Conservation (phyloP, 1,140 invertebrate genomes). For the Akabosia matsudoensis region DNA sequence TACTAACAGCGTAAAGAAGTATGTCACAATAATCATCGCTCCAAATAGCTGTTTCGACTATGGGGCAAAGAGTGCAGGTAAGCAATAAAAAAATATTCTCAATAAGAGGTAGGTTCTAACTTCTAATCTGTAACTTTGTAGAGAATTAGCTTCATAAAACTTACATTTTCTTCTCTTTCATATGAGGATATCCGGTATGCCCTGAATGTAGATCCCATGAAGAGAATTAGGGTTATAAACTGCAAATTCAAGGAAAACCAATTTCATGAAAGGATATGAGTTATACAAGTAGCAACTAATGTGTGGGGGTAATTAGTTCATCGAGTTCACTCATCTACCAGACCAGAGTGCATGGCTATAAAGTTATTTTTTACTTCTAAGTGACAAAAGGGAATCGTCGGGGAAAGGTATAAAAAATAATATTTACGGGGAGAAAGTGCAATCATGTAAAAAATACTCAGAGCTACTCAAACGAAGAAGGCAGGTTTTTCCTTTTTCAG, state of each 20-base stretch:
- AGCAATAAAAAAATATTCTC: not conserved
- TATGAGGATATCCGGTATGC: conserved; percentile 27
- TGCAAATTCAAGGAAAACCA: not conserved
- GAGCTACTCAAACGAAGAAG: too few species aligned
- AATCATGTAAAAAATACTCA: too few species aligned
- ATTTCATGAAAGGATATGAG: not conserved
- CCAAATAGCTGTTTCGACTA: conserved; percentile 32
- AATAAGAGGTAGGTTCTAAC: too few species aligned
- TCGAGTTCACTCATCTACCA: too few species aligned
- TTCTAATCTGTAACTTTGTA: not conserved
- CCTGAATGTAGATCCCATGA: conserved; percentile 27
- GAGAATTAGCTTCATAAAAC: not conserved
- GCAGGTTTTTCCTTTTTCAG: too few species aligned
- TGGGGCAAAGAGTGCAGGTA: not conserved
- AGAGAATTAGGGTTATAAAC: conserved; percentile 34
- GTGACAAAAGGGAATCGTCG: too few species aligned
- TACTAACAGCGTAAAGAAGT: conserved; percentile 29
- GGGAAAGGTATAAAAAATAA: too few species aligned
- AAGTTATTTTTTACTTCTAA: too few species aligned
- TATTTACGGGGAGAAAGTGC: too few species aligned
- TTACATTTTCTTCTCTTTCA: conserved; percentile 30
- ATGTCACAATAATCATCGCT: conserved; percentile 25
- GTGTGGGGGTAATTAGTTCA: too few species aligned
- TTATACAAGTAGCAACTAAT: too few species aligned
- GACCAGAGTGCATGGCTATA: too few species aligned